Conservation (phyloP, 2,888 invertebrate genomes). For the Exephanes ischioxanthus region DNA sequence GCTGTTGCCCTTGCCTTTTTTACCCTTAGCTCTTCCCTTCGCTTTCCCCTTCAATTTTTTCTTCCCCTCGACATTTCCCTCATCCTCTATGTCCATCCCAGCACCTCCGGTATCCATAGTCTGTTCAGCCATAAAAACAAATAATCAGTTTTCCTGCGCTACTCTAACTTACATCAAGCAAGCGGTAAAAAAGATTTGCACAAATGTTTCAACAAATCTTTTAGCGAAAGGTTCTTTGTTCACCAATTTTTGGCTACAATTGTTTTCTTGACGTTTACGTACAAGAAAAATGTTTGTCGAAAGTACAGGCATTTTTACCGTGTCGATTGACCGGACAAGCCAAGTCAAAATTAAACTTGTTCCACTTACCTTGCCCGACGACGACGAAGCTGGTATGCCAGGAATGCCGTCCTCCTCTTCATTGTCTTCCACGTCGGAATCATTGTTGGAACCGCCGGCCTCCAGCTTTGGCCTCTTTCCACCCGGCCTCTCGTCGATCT, state of each 20-base stretch:
- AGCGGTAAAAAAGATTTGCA: not conserved
- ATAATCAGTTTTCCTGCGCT: not conserved
- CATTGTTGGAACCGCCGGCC: not conserved
- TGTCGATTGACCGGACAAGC: not conserved
- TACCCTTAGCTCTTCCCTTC: not conserved
- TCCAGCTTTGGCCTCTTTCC: not conserved
- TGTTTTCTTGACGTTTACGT: not conserved
- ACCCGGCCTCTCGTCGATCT: not conserved
- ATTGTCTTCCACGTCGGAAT: not conserved
- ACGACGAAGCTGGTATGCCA: not conserved
- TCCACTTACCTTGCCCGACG: conserved; percentile 6
- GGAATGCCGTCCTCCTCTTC: conserved; percentile 27
- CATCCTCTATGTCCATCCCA: conserved; percentile 11
- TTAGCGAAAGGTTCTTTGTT: not conserved
- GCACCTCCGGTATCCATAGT: not conserved
- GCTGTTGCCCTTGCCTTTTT: not conserved
- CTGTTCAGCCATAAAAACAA: not conserved
- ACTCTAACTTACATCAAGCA: not conserved
- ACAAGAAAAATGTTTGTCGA: not conserved
- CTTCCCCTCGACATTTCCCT: not conserved
- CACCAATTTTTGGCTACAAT: not conserved
- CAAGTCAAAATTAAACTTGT: not conserved
- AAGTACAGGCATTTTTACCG: not conserved
- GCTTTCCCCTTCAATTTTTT: conserved; percentile 14
- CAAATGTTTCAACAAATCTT: no score